Percentiles rank a stretch among this genome's conserved stretches.
Conservation (phyloP, 2,797 vertebrate species). For the Gambusia yucatana region DNA sequence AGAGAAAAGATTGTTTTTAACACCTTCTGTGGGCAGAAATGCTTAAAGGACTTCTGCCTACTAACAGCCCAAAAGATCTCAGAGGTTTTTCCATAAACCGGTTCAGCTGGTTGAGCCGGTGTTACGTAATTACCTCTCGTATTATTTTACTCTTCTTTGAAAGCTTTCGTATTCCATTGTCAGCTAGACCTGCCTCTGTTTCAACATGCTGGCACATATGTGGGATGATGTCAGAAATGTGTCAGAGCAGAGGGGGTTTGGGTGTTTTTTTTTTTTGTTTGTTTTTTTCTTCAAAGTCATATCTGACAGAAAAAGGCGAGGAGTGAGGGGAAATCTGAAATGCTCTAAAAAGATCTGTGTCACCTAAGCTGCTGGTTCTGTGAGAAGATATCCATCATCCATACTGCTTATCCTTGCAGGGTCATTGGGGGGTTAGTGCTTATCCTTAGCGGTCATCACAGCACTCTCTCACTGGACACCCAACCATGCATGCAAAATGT, state of each 20-base stretch:
- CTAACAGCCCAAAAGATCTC: constrained; percentile 14
- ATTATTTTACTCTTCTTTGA: constrained; percentile 37
- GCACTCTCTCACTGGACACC: background rate
- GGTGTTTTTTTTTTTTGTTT: background rate
- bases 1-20: constrained; percentile 7
- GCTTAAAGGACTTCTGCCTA: constrained; percentile 3
- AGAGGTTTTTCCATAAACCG: constrained; percentile 51
- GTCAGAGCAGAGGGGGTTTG: background rate
- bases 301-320: background rate
- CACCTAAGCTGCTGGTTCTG: background rate
- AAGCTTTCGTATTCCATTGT: constrained; percentile 25
- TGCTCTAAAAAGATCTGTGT: background rate
- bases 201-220: constrained; percentile 8
- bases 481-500: background rate
- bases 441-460: background rate
- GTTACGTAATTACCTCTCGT: constrained; percentile 32
- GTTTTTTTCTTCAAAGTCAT: background rate
- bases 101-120: constrained; percentile 67
- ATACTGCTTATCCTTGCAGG: background rate
- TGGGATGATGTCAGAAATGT: background rate
- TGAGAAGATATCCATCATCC: background rate
- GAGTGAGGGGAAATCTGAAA: background rate
- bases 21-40: constrained; percentile 7
- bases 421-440: background rate
- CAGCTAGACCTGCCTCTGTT: constrained; percentile 28